A percentile compares a stretch with the other conserved stretches of the same genome.
Conservation (phyloP, 2,797 vertebrate species). For the Nasua narica region DNA sequence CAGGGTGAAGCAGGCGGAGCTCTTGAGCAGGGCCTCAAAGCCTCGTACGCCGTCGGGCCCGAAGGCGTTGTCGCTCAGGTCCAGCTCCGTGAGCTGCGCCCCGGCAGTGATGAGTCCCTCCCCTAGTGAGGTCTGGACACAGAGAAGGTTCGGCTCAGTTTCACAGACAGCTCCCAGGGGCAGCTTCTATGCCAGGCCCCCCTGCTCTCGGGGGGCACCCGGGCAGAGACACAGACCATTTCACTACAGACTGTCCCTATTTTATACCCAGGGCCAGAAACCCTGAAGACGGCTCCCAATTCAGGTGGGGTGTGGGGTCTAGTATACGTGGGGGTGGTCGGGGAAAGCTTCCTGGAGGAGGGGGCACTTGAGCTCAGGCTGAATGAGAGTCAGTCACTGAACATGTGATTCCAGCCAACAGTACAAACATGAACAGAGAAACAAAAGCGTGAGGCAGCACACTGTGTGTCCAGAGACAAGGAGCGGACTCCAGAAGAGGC, state of each 20-base stretch:
- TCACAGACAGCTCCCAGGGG: not conserved
- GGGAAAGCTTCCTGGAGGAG: not conserved
- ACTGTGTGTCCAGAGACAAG: not conserved
- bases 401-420: not conserved
- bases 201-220: not conserved
- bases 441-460: not conserved
- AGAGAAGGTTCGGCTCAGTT: not conserved
- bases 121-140: slow-evolving; percentile 86
- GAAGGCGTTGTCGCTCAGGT: slow-evolving; percentile 98
- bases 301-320: not conserved
- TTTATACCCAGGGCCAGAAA: not conserved
- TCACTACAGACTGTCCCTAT: not conserved
- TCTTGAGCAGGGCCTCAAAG: slow-evolving; percentile 94
- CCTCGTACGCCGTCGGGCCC: slow-evolving; percentile 96
- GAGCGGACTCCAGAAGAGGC: not conserved
- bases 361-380: not conserved
- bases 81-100: slow-evolving; percentile 92
- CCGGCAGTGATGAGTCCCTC: slow-evolving; percentile 92
- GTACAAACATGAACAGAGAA: not conserved
- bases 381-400: not conserved
- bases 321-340: accelerated
- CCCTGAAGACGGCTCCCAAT: not conserved
- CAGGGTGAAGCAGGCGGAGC: slow-evolving; percentile 90
- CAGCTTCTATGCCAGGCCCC: not conserved
- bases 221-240: not conserved